These are phyloP conservation scores for Macquaria ambigua DNA, from an alignment of 2,113 vertebrate species.

Conservation along the genomic window DNA sequence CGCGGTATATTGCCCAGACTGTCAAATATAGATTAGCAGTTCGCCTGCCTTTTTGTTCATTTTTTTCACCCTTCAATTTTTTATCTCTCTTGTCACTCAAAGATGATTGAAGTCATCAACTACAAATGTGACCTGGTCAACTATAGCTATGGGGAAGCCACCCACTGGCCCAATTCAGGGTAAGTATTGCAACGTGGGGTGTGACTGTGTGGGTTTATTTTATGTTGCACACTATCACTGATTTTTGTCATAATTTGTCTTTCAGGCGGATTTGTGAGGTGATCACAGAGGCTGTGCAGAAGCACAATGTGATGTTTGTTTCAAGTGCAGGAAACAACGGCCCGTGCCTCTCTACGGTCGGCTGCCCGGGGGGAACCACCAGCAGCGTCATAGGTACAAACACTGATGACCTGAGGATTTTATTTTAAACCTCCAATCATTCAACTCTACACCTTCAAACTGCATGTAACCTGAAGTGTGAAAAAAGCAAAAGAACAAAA, in stretches of 20 bases:
- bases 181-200: conserved; percentile 73
- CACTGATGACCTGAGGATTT: background rate
- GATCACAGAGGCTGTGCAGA: conserved; percentile 97
- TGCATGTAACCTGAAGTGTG: background rate
- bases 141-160: conserved; percentile 98
- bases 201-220: background rate
- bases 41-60: background rate
- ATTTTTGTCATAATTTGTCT: conserved; percentile 30
- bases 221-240: background rate
- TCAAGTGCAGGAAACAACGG: conserved; percentile 99
- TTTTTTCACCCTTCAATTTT: background rate
- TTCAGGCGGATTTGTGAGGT: conserved; percentile 97
- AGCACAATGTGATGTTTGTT: conserved; percentile 96
- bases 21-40: background rate
- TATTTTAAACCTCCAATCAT: background rate
- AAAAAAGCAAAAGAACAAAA: background rate
- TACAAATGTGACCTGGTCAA: conserved; percentile 99
- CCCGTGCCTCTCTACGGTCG: conserved; percentile 97
- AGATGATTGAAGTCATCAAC: conserved; percentile 99
- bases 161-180: conserved; percentile 99
- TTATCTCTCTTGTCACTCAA: conserved; percentile 43
- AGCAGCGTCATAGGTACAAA: conserved; percentile 93
- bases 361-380: conserved; percentile 97
- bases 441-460: background rate
- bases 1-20: conserved; percentile 85